Base-by-base conservation (phyloP, 2,113 vertebrate species). In the Zingel zingel region DNA sequence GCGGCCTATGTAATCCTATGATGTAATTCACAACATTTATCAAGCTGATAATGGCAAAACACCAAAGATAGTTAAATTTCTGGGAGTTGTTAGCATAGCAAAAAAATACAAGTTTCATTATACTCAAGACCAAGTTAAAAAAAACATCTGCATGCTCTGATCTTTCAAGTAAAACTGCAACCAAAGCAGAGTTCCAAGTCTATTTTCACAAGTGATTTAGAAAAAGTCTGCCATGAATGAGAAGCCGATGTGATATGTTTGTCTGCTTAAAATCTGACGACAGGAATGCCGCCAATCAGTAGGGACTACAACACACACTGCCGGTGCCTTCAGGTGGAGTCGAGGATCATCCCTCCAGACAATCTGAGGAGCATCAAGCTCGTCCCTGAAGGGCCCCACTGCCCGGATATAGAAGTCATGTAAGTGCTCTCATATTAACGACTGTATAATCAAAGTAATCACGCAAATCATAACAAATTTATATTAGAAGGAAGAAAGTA, bases 301-400 rank as follows among this genome's bases (percentile, higher is more conserved):
- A 81, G 89, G 39, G 91, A 94, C 48, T 94, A 91, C 90, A 95
- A 91, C 87, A 85, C 89, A 0, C 93, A 89, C 91, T 96, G 95
- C 5, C 88, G 86, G 1, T 96, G 95, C 70, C 45, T 89, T 2
- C 86, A 93, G 45, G 68, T 92, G 48, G 95, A 96, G 91, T 92
- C 94, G 0, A 91, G 95, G 75, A 82, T 96, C 73, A 94, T 96
- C 39, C 95, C 95, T 2, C 90, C 83, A 0, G 83, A 92, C 19
- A 91, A 2, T 64, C 83, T 96, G 85, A 87, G 69, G 64, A 94
- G 93, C 59, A 90, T 96, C 71, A 93, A 95, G 65, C 87, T 96
- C 39, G 0, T 94, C 48, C 91, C 93, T 0, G 87, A 86, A 62
- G 94, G 94, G 3, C 80, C 93, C 0, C 94, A 95, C 86, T 96